phyloP scores from a whole-genome alignment of 2,888 invertebrate genomes.

The Leucoptera coffeella region DNA sequence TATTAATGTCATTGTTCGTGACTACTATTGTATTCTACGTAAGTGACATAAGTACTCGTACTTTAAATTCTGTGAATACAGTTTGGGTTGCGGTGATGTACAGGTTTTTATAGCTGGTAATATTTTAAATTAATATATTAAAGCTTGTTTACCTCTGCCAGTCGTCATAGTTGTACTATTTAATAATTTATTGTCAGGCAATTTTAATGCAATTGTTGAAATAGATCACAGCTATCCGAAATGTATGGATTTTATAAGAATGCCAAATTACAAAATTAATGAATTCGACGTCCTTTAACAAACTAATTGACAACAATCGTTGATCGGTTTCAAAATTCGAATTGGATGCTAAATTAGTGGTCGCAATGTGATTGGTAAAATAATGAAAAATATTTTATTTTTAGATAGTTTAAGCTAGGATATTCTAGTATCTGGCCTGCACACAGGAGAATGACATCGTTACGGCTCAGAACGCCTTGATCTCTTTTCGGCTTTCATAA shows the following conservation, averaged over 20 bases:
- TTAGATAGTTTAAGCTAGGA: conserved; percentile 51
- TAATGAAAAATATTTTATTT: no score
- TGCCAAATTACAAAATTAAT: no score
- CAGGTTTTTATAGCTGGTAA: conserved; percentile 53
- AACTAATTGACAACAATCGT: no score
- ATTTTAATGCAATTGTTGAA: conserved; percentile 43
- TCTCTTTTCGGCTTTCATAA: conserved; percentile 53
- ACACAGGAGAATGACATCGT: conserved; percentile 53
- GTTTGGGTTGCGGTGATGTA: conserved; percentile 50
- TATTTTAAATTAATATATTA: conserved; percentile 37
- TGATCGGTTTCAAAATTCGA: no score
- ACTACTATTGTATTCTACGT: conserved; percentile 27
- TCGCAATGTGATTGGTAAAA: no score
- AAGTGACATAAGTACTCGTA: conserved; percentile 37
- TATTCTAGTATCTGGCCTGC: conserved; percentile 53
- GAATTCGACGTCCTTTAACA: no score
- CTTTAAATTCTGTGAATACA: conserved; percentile 33
- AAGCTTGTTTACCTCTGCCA: conserved; percentile 54
- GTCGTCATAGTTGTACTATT: conserved; percentile 49
- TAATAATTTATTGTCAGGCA: conserved; percentile 51
- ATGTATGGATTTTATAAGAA: conserved; percentile 8
- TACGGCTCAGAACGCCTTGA: conserved; percentile 52
- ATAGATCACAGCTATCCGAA: conserved; percentile 50
- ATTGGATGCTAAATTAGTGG: no score
- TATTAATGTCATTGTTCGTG: conserved; percentile 42